Evolutionary conservation across 2,113 vertebrate species (phyloP), one percentile per base, ranked within the genome.

Genomic region (Channa argus): DNA sequence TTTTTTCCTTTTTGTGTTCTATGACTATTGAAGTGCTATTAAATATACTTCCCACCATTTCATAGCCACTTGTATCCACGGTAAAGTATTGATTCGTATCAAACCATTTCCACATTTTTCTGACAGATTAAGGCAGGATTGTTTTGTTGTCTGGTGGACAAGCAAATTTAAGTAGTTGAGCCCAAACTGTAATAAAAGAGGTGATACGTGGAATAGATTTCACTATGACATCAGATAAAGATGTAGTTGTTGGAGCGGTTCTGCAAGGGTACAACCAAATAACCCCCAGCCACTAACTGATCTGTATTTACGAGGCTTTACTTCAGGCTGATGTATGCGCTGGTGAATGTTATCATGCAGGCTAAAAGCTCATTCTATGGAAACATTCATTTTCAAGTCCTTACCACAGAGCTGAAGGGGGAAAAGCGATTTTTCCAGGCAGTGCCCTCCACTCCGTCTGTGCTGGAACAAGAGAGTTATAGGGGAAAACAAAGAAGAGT

Each of bases 351-450:
- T 58, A 71, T 62, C 39, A 69, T 72, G 45, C 70, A 76, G 72
- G 6, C 51, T 63, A 11, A 64, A 12, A 65, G 43, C 34, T 64
- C 58, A 70, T 71, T 73, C 63, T 64, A 59, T 88, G 85, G 79
- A 83, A 77, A 81, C 69, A 38, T 46, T 86, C 38, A 68, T 79
- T 85, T 80, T 80, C 14, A 49, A 47, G 74, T 56, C 65, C 59
- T 10, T 24, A 71, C 82, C 78, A 63, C 83, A 83, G 62, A 65
- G 74, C 45, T 56, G 14, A 43, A 24, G 36, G 52, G 45, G 24
- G 58, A 33, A 43, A 66, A 1, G 12, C n/a, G n/a, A 69, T 77
- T 82, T 91, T 89, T 75, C 86, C 86, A 83, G 77, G 71, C 83
- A 78, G 41, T 67, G 71, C 67, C 73, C 60, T 75, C 63, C 72